Conservation (phyloP, 2,797 vertebrate species). For the Somateria mollissima region DNA sequence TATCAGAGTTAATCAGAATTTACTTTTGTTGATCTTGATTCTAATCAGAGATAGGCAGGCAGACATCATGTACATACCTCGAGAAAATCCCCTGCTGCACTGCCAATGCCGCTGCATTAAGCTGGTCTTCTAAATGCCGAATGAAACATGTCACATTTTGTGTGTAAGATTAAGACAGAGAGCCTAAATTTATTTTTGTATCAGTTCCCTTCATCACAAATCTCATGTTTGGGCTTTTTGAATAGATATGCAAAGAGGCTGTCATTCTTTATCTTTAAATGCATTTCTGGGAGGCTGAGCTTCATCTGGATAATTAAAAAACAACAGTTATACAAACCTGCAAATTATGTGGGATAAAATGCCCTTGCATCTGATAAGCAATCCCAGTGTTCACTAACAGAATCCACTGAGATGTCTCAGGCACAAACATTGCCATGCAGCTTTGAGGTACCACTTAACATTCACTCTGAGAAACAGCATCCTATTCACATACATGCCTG, state of each 20-base stretch:
- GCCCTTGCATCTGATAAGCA: neutral
- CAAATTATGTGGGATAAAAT: neutral
- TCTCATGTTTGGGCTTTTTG: neutral
- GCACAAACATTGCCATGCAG: neutral
- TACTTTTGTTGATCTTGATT: constrained; percentile 54
- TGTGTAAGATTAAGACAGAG: constrained; percentile 30
- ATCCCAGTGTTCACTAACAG: neutral
- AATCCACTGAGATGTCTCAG: neutral
- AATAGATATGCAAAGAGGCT: neutral
- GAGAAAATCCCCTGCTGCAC: constrained; percentile 28
- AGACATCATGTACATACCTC: neutral
- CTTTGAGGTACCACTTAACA: neutral
- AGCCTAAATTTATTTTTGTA: constrained; percentile 11
- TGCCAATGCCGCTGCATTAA: neutral
- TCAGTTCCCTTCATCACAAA: neutral
- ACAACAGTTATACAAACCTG: neutral
- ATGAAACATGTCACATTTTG: neutral
- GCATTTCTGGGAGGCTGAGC: neutral
- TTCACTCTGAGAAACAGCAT: neutral
- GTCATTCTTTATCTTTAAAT: neutral
- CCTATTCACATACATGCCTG: neutral
- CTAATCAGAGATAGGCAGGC: constrained; percentile 36
- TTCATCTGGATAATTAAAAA: neutral
- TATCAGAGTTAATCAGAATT: constrained; percentile 55
- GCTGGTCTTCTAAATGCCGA: neutral